Evolutionary conservation across 1,140 invertebrate genomes (phyloP).

Genomic region (Drosophila lini): DNA sequence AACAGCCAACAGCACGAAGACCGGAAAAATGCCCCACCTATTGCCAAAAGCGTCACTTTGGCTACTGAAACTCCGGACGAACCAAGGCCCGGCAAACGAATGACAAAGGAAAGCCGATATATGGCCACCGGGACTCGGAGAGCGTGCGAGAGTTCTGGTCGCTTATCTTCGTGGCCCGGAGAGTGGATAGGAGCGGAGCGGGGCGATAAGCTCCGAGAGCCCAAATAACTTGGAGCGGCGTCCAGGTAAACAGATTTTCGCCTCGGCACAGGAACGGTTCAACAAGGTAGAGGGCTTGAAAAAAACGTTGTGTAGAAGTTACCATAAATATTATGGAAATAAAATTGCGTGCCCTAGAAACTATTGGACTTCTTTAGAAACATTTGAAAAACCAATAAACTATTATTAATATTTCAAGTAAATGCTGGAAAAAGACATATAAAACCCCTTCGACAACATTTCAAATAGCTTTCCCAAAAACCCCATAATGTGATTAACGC

Average conservation of each 20-base stretch:
- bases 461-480: background rate
- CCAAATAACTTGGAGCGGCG: slow-evolving; percentile 57
- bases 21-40: slow-evolving; percentile 12
- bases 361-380: background rate
- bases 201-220: slow-evolving; percentile 59
- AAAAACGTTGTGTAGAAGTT: background rate
- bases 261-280: slow-evolving; percentile 43
- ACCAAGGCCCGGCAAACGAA: slow-evolving; percentile 10
- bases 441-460: background rate
- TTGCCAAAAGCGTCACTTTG: slow-evolving; percentile 25
- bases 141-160: slow-evolving; percentile 17
- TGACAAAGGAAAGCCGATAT: slow-evolving; percentile 31
- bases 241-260: slow-evolving; percentile 63
- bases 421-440: background rate
- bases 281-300: background rate
- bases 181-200: slow-evolving; percentile 12
- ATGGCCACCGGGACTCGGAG: slow-evolving; percentile 9
- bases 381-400: background rate
- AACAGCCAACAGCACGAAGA: background rate
- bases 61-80: slow-evolving; percentile 26
- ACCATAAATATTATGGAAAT: background rate
- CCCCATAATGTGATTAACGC: no score
- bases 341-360: background rate
- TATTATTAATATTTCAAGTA: background rate
- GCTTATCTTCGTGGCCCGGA: slow-evolving; percentile 30